phyloP scores from a whole-genome alignment of 2,113 vertebrate genomes.

The Cnemophilus loriae region DNA sequence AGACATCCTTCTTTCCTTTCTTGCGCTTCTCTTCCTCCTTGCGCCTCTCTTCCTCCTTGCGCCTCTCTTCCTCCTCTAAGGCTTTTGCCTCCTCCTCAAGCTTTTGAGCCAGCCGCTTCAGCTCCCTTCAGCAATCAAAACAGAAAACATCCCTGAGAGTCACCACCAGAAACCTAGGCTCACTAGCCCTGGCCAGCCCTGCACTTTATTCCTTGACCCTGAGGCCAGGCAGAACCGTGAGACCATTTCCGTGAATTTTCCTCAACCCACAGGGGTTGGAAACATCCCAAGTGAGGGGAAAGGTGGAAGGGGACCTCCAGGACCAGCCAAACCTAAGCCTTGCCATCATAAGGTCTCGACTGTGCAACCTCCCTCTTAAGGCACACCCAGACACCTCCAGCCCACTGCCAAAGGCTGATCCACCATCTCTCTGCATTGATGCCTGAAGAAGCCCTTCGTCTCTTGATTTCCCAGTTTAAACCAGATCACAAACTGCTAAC shows the following conservation, averaged over 20 bases:
- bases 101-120: conserved; percentile 58
- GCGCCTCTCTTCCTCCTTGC: not conserved
- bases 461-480: not conserved
- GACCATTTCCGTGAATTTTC: not conserved
- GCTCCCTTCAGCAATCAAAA: conserved; percentile 63
- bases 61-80: conserved; percentile 69
- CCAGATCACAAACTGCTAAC: not conserved
- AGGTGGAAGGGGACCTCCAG: not conserved
- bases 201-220: not conserved
- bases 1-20: not conserved
- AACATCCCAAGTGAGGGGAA: not conserved
- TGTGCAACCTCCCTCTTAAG: not conserved
- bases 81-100: conserved; percentile 62
- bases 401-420: not conserved
- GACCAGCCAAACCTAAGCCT: not conserved
- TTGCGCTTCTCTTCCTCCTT: not conserved
- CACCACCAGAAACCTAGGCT: not conserved
- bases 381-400: not conserved
- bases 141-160: not conserved
- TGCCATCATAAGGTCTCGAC: not conserved
- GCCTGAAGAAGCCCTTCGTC: not conserved
- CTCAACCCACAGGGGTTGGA: not conserved
- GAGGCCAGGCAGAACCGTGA: not conserved
- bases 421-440: not conserved
- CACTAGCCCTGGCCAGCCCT: not conserved